These are phyloP conservation scores for Meandrusa payeni DNA, from an alignment of 2,888 invertebrate genomes.

Conservation along the genomic window DNA sequence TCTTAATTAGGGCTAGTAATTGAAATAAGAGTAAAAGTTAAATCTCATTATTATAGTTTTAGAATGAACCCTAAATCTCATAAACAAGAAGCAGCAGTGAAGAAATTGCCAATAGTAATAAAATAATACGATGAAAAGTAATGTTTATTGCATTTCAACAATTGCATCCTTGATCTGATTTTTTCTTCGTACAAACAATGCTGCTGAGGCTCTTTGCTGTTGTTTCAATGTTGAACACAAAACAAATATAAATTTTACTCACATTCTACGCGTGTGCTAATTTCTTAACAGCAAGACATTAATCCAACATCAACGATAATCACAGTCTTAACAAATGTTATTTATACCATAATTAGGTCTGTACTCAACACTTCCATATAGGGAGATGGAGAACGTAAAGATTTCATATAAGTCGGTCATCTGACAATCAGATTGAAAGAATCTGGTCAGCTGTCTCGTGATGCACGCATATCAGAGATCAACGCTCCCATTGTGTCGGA, in stretches of 20 bases:
- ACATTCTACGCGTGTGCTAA: slow-evolving; percentile 16
- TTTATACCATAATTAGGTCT: slow-evolving; percentile 20
- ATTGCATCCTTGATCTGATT: slow-evolving; percentile 57
- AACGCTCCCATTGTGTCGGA: slow-evolving; percentile 75
- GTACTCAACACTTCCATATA: slow-evolving; percentile 35
- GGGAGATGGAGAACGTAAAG: slow-evolving; percentile 34
- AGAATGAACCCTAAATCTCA: slow-evolving; percentile 8
- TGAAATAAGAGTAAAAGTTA: too few relatives aligned
- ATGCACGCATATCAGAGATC: slow-evolving; percentile 62
- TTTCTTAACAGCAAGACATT: slow-evolving; percentile 14
- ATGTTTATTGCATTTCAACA: slow-evolving; percentile 35
- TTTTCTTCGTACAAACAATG: slow-evolving; percentile 30
- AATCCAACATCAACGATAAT: slow-evolving; percentile 17
- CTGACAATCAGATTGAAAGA: slow-evolving; percentile 46
- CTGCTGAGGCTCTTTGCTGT: slow-evolving; percentile 21
- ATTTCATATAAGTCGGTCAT: slow-evolving; percentile 44
- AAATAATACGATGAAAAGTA: slow-evolving; percentile 46
- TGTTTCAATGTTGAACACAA: slow-evolving; percentile 17
- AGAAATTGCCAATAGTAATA: slow-evolving; percentile 44
- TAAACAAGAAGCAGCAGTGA: slow-evolving; percentile 25
- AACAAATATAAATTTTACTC: slow-evolving; percentile 12
- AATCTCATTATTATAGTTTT: too few relatives aligned
- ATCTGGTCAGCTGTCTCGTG: slow-evolving; percentile 61
- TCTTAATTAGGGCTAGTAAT: too few relatives aligned
- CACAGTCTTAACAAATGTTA: slow-evolving; percentile 24